A percentile compares a stretch with the other conserved stretches of the same genome.
Evolutionary conservation across 2,888 invertebrate genomes (phyloP).

Genomic region (Mycalesis mineus): DNA sequence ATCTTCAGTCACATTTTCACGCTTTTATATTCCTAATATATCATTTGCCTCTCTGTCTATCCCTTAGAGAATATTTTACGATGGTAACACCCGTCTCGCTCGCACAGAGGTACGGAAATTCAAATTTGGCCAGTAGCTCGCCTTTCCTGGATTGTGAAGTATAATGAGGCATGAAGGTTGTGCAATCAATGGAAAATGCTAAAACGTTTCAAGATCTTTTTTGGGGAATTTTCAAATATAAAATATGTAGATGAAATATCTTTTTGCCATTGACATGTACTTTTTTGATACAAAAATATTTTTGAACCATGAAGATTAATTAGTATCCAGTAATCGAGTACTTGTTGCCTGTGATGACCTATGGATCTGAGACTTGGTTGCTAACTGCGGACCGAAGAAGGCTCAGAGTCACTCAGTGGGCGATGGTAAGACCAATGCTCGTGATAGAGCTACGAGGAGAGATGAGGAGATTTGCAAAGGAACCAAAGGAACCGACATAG

Average conservation of each 20-base stretch:
- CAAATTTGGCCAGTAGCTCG: conserved; percentile 71
- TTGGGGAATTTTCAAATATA: not conserved
- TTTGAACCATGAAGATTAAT: too few species aligned
- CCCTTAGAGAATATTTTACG: not conserved
- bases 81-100: conserved; percentile 44
- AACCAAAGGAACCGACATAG: too few species aligned
- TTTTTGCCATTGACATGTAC: too few species aligned
- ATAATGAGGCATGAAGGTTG: conserved; percentile 72
- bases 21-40: conserved; percentile 46
- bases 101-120: conserved; percentile 69
- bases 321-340: too few species aligned
- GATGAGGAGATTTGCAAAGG: too few species aligned
- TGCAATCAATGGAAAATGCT: conserved; percentile 65
- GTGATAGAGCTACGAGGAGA: too few species aligned
- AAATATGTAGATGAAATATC: not conserved
- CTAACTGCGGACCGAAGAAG: too few species aligned
- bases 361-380: too few species aligned
- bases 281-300: too few species aligned
- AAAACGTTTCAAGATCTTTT: conserved; percentile 14
- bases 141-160: conserved; percentile 74
- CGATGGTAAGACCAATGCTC: too few species aligned
- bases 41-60: conserved; percentile 22
- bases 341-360: too few species aligned
- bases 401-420: too few species aligned
- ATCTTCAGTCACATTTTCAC: conserved; percentile 67